Evolutionary conservation across 2,797 vertebrate species (phyloP), one percentile per base, ranked within the genome.

Genomic region (Monodelphis domestica): DNA sequence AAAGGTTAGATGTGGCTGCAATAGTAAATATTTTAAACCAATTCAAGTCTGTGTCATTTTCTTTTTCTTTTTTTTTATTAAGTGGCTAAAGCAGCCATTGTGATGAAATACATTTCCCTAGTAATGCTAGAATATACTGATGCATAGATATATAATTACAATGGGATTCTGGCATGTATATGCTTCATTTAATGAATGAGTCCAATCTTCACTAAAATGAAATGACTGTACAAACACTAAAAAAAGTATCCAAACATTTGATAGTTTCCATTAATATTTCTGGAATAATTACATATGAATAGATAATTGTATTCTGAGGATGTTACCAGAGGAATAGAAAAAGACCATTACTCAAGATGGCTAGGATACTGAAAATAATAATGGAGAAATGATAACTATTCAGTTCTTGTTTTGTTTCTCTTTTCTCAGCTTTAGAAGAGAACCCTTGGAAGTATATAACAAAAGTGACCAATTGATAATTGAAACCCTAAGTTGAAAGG

Each of bases 31-130:
- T 87, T 70, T 88, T 3, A 54, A 2, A 50, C 50, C 52, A 84
- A 90, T 28, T 51, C 10, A 17, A 70, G 57, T 54, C 11, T 4
- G 53, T 90, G 50, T 1, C 9, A 21, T 51, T 91, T 93, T 53
- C 51, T 51, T 50, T 1, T n/a, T n/a, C n/a, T n/a, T n/a, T n/a
- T n/a, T n/a, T 55, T 24, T n/a, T 28, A 93, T 89, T 87, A 88
- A 6, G 51, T 28, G 4, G 50, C 17, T 50, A 53, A 53, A 30
- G 9, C 15, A n/a, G 54, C 38, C n/a, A 53, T 88, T 53, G 4
- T 30, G 26, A 89, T 5, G 53, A 93, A 93, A 95, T 5, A 90
- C 0, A 29, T 56, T 91, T 92, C 28, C 87, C 95, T 59, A 91
- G 17, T 92, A 89, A 59, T 53, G 38, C 26, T 55, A 93, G 54